Conservation (phyloP, 2,797 vertebrate species). For the Macropus fuliginosus region DNA sequence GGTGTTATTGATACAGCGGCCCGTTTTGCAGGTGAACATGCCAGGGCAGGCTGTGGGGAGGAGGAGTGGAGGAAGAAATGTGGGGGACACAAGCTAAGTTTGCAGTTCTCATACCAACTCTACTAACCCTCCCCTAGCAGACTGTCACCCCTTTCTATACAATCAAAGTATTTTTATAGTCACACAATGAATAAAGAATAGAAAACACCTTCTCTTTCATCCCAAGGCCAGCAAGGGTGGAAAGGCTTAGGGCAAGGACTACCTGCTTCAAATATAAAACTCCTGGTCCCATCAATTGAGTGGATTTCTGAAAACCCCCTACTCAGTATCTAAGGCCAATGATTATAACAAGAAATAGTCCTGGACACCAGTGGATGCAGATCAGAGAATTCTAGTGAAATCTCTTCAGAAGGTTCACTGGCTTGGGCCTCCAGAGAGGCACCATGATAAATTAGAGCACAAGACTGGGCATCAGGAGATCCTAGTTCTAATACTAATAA, state of each 20-base stretch:
- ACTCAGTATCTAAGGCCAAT: neutral
- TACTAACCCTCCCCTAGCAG: neutral
- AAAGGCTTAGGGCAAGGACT: no score
- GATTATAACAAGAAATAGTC: neutral
- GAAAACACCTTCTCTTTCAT: fast-evolving
- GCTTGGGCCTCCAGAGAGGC: neutral
- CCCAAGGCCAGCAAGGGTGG: neutral
- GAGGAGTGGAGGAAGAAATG: neutral
- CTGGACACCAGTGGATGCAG: neutral
- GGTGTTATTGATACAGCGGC: conserved; percentile 85
- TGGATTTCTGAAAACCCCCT: neutral
- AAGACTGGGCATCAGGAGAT: neutral
- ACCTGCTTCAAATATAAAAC: neutral
- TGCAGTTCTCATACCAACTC: fast-evolving
- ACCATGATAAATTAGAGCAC: neutral
- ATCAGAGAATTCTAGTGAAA: neutral
- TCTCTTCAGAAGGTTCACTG: neutral
- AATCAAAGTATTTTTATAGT: neutral
- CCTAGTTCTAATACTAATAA: neutral
- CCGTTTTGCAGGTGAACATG: conserved; percentile 89
- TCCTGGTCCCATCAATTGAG: neutral
- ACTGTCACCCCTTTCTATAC: neutral
- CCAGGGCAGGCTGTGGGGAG: conserved; percentile 90
- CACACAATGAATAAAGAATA: neutral
- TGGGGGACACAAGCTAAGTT: neutral